Evolutionary conservation across 2,113 vertebrate genomes (phyloP).

Genomic region (Mellivora capensis): DNA sequence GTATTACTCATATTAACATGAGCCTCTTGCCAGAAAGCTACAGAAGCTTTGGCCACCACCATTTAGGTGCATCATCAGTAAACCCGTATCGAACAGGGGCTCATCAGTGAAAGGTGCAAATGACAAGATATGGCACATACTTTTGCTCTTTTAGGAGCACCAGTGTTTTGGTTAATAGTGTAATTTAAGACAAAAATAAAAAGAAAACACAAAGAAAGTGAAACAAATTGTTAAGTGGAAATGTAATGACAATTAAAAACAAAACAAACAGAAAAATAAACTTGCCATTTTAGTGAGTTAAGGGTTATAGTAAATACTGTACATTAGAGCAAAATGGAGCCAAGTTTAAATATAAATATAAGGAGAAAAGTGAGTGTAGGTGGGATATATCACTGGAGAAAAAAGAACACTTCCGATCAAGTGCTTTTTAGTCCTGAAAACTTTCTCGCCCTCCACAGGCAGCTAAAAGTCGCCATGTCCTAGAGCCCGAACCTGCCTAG

Average conservation of each 20-base stretch:
- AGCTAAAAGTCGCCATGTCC: not conserved
- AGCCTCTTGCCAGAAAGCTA: constrained; percentile 83
- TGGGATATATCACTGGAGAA: not conserved
- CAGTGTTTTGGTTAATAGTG: constrained; percentile 74
- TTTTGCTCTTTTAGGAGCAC: constrained; percentile 65
- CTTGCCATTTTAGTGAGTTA: constrained; percentile 83
- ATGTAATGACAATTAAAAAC: constrained; percentile 81
- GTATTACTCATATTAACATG: constrained; percentile 61
- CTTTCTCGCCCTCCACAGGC: fast-evolving
- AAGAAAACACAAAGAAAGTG: constrained; percentile 75
- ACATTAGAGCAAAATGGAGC: constrained; percentile 76
- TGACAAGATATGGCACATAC: constrained; percentile 61
- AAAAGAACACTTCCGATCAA: constrained; percentile 49
- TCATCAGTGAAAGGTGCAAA: constrained; percentile 73
- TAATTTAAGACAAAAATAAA: constrained; percentile 76
- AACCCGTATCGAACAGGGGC: constrained; percentile 70
- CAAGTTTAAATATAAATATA: constrained; percentile 38
- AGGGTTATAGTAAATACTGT: constrained; percentile 75
- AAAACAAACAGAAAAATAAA: constrained; percentile 73
- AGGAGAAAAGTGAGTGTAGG: constrained; percentile 11
- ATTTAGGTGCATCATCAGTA: constrained; percentile 64
- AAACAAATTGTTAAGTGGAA: constrained; percentile 84
- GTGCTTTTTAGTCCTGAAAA: not conserved
- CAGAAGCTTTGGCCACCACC: constrained; percentile 75
- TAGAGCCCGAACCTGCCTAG: not conserved